Conservation (phyloP, 2,113 vertebrate genomes). For the Glaucomys volans region DNA sequence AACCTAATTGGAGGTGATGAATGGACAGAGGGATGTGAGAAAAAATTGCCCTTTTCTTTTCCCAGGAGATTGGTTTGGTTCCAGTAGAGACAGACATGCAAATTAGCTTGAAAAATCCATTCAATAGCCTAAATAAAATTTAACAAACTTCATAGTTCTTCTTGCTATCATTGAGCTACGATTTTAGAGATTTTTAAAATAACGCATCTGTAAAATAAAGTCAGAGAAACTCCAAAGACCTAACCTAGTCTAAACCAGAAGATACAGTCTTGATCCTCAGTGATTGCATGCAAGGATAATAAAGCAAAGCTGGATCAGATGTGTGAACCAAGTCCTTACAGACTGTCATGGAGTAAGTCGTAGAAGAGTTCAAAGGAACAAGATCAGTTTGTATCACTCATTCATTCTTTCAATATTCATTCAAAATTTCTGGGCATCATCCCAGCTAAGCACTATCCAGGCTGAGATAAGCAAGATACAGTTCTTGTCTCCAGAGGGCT, state of each 20-base stretch:
- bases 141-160: background rate
- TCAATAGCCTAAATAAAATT: background rate
- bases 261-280: background rate
- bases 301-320: background rate
- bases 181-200: background rate
- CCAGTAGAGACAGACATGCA: background rate
- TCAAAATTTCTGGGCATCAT: background rate
- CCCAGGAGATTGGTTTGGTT: background rate
- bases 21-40: background rate
- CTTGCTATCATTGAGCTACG: background rate
- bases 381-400: background rate
- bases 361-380: background rate
- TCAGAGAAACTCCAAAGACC: background rate
- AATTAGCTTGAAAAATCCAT: background rate
- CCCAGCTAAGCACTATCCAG: background rate
- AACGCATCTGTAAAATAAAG: background rate
- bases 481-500: background rate
- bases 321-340: no score
- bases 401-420: no score
- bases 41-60: background rate
- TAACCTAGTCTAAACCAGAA: background rate
- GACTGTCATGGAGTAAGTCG: background rate
- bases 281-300: background rate
- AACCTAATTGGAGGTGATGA: conserved; percentile 5
- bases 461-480: background rate